A percentile compares a stretch with the other conserved stretches of the same genome.
Evolutionary conservation across 2,888 invertebrate genomes (phyloP).

Genomic region (Nemotelus nigrinus): DNA sequence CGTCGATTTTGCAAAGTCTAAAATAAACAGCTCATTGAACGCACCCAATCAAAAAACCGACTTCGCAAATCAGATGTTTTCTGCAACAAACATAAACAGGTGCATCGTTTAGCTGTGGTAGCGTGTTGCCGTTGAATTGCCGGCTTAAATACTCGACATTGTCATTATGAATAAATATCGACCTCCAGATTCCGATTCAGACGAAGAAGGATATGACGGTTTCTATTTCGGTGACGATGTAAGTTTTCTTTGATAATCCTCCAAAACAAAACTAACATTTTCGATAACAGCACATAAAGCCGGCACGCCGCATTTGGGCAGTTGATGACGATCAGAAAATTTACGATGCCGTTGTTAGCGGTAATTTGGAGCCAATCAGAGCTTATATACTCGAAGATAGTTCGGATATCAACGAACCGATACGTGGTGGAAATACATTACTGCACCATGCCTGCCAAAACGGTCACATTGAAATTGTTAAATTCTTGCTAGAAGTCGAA

Average conservation of each 20-base stretch:
- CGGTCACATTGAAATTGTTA: slow-evolving; percentile 58
- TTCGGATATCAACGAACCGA: slow-evolving; percentile 53
- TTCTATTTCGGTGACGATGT: slow-evolving; percentile 60
- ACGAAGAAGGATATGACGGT: slow-evolving; percentile 57
- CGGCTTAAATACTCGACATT: not conserved
- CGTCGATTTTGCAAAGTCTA: too few relatives aligned
- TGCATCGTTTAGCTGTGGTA: not conserved
- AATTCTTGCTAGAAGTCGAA: slow-evolving; percentile 55
- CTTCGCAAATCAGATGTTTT: not conserved
- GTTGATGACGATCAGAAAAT: slow-evolving; percentile 54
- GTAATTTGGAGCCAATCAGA: slow-evolving; percentile 54
- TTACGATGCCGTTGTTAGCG: slow-evolving; percentile 54
- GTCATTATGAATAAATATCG: slow-evolving; percentile 53
- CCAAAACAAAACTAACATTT: slow-evolving; percentile 39
- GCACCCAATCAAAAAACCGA: too few relatives aligned
- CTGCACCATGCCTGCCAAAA: slow-evolving; percentile 57
- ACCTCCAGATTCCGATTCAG: slow-evolving; percentile 60
- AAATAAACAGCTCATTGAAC: too few relatives aligned
- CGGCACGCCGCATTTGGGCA: slow-evolving; percentile 21
- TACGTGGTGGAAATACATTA: slow-evolving; percentile 55
- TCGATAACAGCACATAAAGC: slow-evolving; percentile 17
- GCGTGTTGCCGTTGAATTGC: not conserved
- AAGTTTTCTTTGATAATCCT: slow-evolving; percentile 47
- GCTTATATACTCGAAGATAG: slow-evolving; percentile 54
- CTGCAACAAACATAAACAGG: not conserved